These are phyloP conservation scores for Cottus gobio DNA, from an alignment of 2,113 vertebrate species.

Conservation along the genomic window DNA sequence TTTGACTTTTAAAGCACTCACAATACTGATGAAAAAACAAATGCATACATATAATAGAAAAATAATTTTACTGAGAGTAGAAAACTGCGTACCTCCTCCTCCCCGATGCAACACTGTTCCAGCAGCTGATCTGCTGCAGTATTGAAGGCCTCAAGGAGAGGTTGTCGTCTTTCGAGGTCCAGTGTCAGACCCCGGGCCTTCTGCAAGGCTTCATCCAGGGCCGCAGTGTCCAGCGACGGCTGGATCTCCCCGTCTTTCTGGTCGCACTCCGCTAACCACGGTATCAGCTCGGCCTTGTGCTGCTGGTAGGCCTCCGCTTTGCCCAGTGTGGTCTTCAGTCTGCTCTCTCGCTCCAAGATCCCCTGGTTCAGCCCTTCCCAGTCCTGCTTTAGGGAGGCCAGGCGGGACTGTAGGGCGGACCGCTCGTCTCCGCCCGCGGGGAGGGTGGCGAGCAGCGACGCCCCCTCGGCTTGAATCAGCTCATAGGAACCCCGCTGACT, in stretches of 20 bases:
- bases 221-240: slow-evolving; percentile 86
- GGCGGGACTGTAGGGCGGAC: slow-evolving; percentile 86
- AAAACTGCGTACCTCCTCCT: slow-evolving; percentile 82
- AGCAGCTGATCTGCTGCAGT: slow-evolving; percentile 91
- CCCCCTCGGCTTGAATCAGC: slow-evolving; percentile 92
- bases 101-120: slow-evolving; percentile 89
- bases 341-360: slow-evolving; percentile 82
- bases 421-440: slow-evolving; percentile 91
- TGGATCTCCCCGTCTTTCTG: slow-evolving; percentile 84
- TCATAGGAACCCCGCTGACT: slow-evolving; percentile 96
- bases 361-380: slow-evolving; percentile 91
- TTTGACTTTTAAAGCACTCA: not conserved
- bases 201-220: slow-evolving; percentile 89
- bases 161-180: slow-evolving; percentile 91
- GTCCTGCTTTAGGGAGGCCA: slow-evolving; percentile 87
- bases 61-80: not conserved
- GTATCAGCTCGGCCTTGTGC: slow-evolving; percentile 87
- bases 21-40: not conserved
- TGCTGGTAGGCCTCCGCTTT: slow-evolving; percentile 92
- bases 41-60: not conserved
- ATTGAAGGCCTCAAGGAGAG: slow-evolving; percentile 91
- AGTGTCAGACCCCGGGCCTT: slow-evolving; percentile 86
- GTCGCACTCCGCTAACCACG: slow-evolving; percentile 91
- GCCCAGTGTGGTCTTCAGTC: slow-evolving; percentile 88
- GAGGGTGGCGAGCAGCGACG: slow-evolving; percentile 88